These are phyloP conservation scores for Drosophila differens DNA, from an alignment of 2,888 invertebrate genomes.

Conservation along the genomic window DNA sequence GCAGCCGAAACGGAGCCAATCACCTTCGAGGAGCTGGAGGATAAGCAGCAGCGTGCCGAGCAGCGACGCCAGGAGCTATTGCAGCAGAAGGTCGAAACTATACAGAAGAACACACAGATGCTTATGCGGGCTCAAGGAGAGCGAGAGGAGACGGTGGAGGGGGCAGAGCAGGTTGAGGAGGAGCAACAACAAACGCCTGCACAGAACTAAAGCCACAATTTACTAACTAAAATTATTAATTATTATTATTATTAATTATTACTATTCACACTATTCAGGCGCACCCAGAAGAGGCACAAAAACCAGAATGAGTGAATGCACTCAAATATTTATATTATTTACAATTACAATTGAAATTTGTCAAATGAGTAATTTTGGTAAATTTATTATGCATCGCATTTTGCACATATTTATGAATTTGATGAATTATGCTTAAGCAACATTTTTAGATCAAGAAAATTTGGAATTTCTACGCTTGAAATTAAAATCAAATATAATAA, in stretches of 20 bases:
- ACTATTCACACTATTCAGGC: background rate
- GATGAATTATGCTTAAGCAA: background rate
- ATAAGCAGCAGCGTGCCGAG: slow-evolving; percentile 91
- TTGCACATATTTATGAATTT: background rate
- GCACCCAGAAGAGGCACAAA: background rate
- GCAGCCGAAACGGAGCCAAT: slow-evolving; percentile 85
- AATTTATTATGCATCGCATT: background rate
- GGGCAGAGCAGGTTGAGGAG: background rate
- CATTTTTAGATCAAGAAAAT: background rate
- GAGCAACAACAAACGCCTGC: background rate
- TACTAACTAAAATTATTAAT: background rate
- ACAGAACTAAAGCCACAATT: slow-evolving; percentile 2
- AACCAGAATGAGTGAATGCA: background rate
- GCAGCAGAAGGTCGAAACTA: slow-evolving; percentile 79
- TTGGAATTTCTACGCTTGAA: background rate
- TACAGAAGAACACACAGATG: slow-evolving; percentile 85
- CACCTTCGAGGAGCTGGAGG: slow-evolving; percentile 88
- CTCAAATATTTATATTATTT: background rate
- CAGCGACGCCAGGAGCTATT: slow-evolving; percentile 87
- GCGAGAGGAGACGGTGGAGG: slow-evolving; percentile 64
- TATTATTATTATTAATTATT: background rate
- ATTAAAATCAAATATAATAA: background rate
- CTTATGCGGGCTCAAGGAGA: slow-evolving; percentile 83
- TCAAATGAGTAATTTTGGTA: background rate
- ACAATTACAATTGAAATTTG: background rate